Percentiles rank a stretch among this genome's conserved stretches.
These are phyloP conservation scores for Trichoplusia ni DNA, from an alignment of 1,140 invertebrate genomes.

Conservation along the genomic window DNA sequence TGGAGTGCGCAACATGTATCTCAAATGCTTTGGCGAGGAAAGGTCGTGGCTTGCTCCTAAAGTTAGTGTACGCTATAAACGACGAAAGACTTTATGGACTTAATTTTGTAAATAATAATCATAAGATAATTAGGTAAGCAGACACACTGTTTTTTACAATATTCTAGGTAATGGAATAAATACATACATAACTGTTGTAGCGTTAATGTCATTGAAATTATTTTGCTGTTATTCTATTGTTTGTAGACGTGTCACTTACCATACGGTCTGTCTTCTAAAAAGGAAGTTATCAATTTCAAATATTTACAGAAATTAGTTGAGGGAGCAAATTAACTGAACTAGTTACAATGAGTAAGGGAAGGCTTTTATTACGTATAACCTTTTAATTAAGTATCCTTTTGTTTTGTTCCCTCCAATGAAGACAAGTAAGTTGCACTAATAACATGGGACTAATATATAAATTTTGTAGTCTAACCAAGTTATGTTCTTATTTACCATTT, in stretches of 20 bases:
- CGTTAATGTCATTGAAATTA: constrained; percentile 55
- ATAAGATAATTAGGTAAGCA: constrained; percentile 73
- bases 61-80: constrained; percentile 66
- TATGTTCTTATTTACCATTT: constrained; percentile 51
- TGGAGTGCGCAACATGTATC: constrained; percentile 34
- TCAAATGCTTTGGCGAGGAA: constrained; percentile 38
- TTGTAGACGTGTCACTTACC: constrained; percentile 40
- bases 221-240: constrained; percentile 49
- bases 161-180: constrained; percentile 72
- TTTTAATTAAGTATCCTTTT: constrained; percentile 53
- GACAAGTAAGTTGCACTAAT: constrained; percentile 49
- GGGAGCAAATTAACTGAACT: constrained; percentile 54
- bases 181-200: constrained; percentile 77
- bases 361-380: constrained; percentile 66
- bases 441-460: constrained; percentile 42
- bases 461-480: constrained; percentile 38
- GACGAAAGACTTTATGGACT: constrained; percentile 73
- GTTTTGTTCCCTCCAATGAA: constrained; percentile 61
- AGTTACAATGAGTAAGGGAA: constrained; percentile 56
- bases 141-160: constrained; percentile 80
- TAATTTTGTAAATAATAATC: constrained; percentile 79
- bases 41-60: constrained; percentile 52
- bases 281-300: constrained; percentile 30
- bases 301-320: constrained; percentile 43
- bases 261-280: constrained; percentile 16